Conservation (phyloP, 1,140 invertebrate genomes). For the Tetramorium simillimum region DNA sequence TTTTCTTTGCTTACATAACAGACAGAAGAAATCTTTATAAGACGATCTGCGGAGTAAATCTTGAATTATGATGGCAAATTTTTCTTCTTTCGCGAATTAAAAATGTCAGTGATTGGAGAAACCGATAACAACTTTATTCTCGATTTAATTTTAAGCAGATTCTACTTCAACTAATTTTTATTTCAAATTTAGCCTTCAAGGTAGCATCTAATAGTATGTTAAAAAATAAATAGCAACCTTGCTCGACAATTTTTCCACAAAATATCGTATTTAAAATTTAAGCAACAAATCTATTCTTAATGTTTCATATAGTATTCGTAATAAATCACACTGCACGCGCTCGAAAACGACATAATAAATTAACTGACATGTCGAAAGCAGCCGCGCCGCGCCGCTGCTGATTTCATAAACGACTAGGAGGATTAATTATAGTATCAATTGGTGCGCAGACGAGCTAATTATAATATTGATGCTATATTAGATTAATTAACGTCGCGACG, state of each 20-base stretch:
- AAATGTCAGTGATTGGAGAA: background rate
- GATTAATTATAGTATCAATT: conserved; percentile 56
- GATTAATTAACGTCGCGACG: conserved; percentile 78
- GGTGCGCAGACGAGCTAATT: conserved; percentile 71
- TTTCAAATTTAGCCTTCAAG: background rate
- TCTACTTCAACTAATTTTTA: background rate
- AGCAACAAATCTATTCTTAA: background rate
- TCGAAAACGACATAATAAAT: conserved; percentile 55
- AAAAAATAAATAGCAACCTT: background rate
- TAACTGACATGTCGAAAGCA: conserved; percentile 34
- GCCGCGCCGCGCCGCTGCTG: conserved; percentile 2
- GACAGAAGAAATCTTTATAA: background rate
- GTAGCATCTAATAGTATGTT: background rate
- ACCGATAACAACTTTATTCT: background rate
- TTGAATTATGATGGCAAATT: background rate
- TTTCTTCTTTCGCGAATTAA: background rate
- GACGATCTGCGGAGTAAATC: background rate
- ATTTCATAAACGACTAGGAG: conserved; percentile 27
- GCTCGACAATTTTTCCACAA: background rate
- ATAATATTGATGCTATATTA: conserved; percentile 81
- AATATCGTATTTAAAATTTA: background rate
- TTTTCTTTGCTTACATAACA: background rate
- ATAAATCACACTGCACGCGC: background rate
- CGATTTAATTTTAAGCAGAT: background rate
- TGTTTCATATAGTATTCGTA: conserved; percentile 28